phyloP scores from a whole-genome alignment of 2,113 vertebrate species.

The Cettia cetti region DNA sequence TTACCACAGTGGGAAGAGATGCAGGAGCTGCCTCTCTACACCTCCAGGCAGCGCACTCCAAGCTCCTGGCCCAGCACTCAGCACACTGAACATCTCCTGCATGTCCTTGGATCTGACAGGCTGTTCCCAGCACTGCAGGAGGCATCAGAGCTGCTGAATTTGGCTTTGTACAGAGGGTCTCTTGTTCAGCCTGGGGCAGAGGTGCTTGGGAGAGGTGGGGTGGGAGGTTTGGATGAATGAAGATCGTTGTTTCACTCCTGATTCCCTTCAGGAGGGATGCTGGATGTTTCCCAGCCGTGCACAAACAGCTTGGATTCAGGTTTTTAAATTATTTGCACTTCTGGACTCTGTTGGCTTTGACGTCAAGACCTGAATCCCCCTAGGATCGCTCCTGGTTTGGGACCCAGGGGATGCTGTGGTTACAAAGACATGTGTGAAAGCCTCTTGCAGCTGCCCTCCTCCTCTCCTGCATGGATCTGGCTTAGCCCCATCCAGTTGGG shows the following conservation, averaged over 20 bases:
- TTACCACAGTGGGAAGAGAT: not conserved
- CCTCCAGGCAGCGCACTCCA: not conserved
- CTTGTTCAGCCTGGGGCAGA: not conserved
- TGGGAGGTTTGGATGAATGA: slow-evolving; percentile 14
- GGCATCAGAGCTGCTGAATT: not conserved
- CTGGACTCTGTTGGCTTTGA: not conserved
- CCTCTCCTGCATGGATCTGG: not conserved
- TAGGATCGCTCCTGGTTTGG: not conserved
- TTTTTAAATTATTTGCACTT: not conserved
- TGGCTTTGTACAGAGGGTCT: not conserved
- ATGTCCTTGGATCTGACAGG: not conserved
- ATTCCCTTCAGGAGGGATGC: not conserved
- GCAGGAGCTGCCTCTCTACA: not conserved
- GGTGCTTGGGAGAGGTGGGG: not conserved
- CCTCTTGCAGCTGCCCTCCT: not conserved
- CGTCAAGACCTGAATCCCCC: not conserved
- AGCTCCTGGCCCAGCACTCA: not conserved
- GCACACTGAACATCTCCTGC: not conserved
- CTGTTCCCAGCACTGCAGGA: not conserved
- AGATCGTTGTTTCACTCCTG: not conserved
- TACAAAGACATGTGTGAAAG: not conserved
- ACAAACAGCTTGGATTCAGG: not conserved
- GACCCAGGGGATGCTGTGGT: not conserved
- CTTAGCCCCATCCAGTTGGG: not conserved
- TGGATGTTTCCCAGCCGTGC: not conserved